phyloP scores from a whole-genome alignment of 1,140 invertebrate genomes.

The Dendroctonus ponderosae region DNA sequence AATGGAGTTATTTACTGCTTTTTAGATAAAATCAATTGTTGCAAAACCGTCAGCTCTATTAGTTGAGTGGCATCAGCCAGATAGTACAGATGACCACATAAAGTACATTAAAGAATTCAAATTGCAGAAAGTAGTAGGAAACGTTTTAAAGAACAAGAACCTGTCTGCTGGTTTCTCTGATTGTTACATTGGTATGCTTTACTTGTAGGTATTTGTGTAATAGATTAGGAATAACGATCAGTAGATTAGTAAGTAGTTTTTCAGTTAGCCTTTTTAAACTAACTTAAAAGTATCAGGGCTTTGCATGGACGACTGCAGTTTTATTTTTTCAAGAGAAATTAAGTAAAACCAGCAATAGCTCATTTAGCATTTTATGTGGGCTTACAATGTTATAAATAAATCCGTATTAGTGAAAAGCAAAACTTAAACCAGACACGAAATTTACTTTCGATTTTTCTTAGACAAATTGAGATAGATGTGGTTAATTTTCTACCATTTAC shows the following conservation, averaged over 20 bases:
- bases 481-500: no score
- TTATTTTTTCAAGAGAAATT: no score
- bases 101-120: conserved; percentile 45
- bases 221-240: conserved; percentile 2
- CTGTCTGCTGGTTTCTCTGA: conserved; percentile 37
- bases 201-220: neutral
- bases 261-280: neutral
- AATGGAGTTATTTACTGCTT: neutral
- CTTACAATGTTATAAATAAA: no score
- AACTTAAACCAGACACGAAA: no score
- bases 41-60: conserved; percentile 43
- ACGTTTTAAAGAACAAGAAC: conserved; percentile 38
- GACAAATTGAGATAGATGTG: no score
- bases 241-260: neutral
- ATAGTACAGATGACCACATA: conserved; percentile 37
- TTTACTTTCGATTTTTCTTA: no score
- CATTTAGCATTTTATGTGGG: no score
- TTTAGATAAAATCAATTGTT: conserved; percentile 35
- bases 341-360: no score
- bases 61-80: conserved; percentile 39
- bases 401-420: no score
- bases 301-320: no score
- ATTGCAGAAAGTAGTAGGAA: conserved; percentile 41
- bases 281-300: no score
- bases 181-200: conserved; percentile 38